Evolutionary conservation across 2,113 vertebrate species (phyloP).

Genomic region (Epinephelus cyanopodus): DNA sequence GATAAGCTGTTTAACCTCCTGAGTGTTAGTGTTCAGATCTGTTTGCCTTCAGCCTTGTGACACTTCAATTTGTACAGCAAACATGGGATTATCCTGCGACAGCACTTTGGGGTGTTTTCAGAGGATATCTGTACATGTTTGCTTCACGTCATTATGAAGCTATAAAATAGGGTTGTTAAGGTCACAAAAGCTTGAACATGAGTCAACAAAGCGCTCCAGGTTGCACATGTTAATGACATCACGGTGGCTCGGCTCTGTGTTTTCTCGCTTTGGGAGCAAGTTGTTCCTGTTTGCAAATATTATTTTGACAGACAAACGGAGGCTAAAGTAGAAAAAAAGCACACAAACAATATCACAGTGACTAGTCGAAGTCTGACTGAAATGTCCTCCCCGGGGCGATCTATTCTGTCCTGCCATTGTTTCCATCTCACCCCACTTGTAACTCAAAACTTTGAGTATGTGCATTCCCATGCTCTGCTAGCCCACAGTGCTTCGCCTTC

Average conservation of each 20-base stretch:
- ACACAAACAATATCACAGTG: not conserved
- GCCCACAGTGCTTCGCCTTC: conserved; percentile 8
- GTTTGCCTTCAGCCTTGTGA: conserved; percentile 18
- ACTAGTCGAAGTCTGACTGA: not conserved
- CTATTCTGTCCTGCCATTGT: conserved; percentile 39
- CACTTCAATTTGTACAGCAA: not conserved
- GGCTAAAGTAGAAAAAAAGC: not conserved
- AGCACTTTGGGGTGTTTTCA: not conserved
- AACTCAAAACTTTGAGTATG: conserved; percentile 41
- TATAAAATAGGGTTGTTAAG: not conserved
- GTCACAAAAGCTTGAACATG: conserved; percentile 1
- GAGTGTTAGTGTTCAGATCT: conserved; percentile 5
- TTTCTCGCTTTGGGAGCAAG: conserved; percentile 5
- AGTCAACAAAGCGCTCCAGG: conserved; percentile 4
- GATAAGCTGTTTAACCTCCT: conserved; percentile 15
- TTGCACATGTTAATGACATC: conserved; percentile 20
- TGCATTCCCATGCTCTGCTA: conserved; percentile 29
- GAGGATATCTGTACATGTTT: not conserved
- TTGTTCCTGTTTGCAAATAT: conserved; percentile 43
- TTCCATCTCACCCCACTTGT: conserved; percentile 30
- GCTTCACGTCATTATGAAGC: not conserved
- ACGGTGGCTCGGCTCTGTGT: not conserved
- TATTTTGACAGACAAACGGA: conserved; percentile 52
- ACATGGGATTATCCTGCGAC: not conserved
- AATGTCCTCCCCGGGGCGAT: conserved; percentile 26